Evolutionary conservation across 2,797 vertebrate genomes (phyloP).

Genomic region (Mycteria americana): DNA sequence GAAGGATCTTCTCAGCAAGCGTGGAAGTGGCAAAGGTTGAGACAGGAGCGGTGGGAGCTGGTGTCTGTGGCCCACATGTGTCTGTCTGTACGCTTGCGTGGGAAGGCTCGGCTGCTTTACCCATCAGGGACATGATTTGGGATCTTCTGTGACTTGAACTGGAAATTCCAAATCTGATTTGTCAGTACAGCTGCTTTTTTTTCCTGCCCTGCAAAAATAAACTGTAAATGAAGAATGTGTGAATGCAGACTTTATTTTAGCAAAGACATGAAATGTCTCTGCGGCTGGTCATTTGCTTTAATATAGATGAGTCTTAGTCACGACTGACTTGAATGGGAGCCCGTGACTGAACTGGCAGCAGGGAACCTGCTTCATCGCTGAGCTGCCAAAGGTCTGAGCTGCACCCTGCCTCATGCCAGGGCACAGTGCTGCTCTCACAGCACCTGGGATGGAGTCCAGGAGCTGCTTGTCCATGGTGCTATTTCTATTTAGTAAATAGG

Average conservation of each 20-base stretch:
- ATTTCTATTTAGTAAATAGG: background rate
- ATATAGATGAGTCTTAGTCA: background rate
- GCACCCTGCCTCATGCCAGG: background rate
- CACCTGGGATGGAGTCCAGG: background rate
- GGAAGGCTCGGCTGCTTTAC: background rate
- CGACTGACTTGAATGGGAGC: background rate
- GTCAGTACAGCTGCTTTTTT: background rate
- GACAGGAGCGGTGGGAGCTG: background rate
- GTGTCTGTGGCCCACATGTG: rapidly evolving
- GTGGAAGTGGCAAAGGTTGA: background rate
- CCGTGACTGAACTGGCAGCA: background rate
- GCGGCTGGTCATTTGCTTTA: background rate
- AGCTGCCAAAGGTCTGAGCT: conserved; percentile 22
- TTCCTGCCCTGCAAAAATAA: background rate
- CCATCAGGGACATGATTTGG: background rate
- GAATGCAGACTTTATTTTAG: background rate
- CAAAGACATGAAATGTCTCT: background rate
- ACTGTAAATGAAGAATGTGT: background rate
- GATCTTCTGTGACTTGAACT: background rate
- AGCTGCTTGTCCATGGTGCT: background rate
- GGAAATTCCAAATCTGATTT: background rate
- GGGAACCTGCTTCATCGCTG: background rate
- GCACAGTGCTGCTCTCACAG: background rate
- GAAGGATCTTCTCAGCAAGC: background rate
- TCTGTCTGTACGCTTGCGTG: rapidly evolving